These are phyloP conservation scores for Chunga burmeisteri DNA, from an alignment of 2,113 vertebrate species.

Conservation along the genomic window DNA sequence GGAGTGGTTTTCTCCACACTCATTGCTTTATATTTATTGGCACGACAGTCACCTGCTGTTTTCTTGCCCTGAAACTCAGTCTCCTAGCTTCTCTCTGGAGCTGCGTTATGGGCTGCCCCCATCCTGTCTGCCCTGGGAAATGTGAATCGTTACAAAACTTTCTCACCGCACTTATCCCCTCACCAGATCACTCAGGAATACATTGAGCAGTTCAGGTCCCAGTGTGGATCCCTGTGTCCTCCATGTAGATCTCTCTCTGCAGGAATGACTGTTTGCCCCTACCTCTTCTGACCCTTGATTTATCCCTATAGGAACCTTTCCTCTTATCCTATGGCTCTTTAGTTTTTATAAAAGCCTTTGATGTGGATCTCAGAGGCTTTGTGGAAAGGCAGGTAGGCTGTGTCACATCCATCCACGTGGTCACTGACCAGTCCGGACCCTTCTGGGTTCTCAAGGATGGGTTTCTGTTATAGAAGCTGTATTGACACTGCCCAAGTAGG, in stretches of 20 bases:
- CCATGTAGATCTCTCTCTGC: not conserved
- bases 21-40: not conserved
- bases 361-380: not conserved
- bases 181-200: not conserved
- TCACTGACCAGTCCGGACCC: not conserved
- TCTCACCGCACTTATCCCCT: not conserved
- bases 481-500: not conserved
- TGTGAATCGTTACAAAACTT: not conserved
- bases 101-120: not conserved
- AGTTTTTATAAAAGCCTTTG: not conserved
- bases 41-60: not conserved
- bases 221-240: not conserved
- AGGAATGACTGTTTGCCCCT: not conserved
- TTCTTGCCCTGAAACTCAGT: not conserved
- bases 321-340: not conserved
- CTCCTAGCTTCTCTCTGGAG: not conserved
- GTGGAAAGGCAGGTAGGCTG: not conserved
- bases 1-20: not conserved
- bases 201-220: not conserved
- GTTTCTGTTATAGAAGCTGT: not conserved
- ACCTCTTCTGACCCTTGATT: not conserved
- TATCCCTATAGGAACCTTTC: not conserved
- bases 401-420: rapidly evolving
- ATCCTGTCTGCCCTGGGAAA: not conserved
- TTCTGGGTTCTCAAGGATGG: rapidly evolving